A percentile compares a stretch with the other conserved stretches of the same genome.
These are phyloP conservation scores for Noctua janthe DNA, from an alignment of 2,888 invertebrate genomes.

Conservation along the genomic window DNA sequence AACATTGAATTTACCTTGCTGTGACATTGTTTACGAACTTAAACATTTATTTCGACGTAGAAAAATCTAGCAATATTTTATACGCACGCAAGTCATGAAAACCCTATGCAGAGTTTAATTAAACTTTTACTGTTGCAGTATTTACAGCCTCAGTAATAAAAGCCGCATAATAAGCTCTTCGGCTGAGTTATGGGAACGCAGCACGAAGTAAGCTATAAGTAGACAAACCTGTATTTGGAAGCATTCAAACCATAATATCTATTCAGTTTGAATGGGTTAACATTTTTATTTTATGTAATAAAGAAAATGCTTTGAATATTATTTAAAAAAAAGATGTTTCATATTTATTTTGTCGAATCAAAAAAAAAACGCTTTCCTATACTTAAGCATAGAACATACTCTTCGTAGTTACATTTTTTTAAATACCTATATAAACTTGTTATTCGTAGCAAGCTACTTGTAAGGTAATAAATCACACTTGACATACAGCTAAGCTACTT, in stretches of 20 bases:
- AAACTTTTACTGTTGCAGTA: constrained; percentile 24
- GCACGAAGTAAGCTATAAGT: constrained; percentile 12
- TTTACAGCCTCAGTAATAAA: constrained; percentile 37
- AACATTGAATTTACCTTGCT: constrained; percentile 17
- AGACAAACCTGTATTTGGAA: constrained; percentile 10
- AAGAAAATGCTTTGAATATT: not conserved
- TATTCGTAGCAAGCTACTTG: not conserved
- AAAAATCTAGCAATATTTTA: constrained; percentile 1
- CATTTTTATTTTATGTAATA: not conserved
- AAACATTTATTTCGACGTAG: not conserved
- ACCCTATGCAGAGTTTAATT: constrained; percentile 11
- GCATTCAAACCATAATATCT: not conserved
- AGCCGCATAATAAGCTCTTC: constrained; percentile 24
- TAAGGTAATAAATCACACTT: constrained; percentile 12
- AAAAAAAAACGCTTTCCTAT: not conserved
- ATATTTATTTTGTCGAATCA: not conserved
- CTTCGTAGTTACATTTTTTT: not conserved
- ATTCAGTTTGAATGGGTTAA: not conserved
- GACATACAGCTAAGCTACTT: not conserved
- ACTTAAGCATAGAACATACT: not conserved
- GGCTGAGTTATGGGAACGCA: constrained; percentile 22
- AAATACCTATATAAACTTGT: not conserved
- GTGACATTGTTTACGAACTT: not conserved
- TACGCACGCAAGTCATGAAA: constrained; percentile 21
- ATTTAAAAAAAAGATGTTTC: not conserved